Evolutionary conservation across 2,113 vertebrate species (phyloP).

Genomic region (Centropus bengalensis): DNA sequence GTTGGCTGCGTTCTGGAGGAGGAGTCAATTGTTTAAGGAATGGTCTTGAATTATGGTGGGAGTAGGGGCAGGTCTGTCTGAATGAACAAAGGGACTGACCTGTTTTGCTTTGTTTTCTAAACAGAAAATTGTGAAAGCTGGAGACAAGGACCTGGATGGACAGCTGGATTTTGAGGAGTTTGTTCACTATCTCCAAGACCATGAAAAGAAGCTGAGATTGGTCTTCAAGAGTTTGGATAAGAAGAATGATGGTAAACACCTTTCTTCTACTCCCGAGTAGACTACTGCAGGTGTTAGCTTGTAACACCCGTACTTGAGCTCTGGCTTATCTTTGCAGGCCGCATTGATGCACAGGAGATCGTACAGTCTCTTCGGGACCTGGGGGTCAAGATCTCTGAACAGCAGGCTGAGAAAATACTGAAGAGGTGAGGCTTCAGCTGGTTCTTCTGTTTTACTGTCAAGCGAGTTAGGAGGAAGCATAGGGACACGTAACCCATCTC

Average conservation of each 20-base stretch:
- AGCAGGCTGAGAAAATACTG: conserved; percentile 95
- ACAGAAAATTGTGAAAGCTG: conserved; percentile 96
- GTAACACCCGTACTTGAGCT: background rate
- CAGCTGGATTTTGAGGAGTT: conserved; percentile 97
- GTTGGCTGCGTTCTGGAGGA: background rate
- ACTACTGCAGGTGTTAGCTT: fast-evolving
- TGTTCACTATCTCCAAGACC: conserved; percentile 94
- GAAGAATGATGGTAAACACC: conserved; percentile 89
- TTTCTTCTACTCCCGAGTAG: background rate
- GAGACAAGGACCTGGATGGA: conserved; percentile 93
- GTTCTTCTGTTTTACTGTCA: background rate
- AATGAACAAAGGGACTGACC: background rate
- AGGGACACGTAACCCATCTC: background rate
- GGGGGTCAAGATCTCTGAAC: conserved; percentile 93
- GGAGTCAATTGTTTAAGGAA: background rate
- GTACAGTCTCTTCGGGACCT: conserved; percentile 93
- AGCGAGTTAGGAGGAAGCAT: background rate
- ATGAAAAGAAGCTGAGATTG: conserved; percentile 94
- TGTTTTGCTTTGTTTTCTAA: background rate
- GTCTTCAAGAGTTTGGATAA: conserved; percentile 97
- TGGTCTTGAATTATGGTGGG: background rate
- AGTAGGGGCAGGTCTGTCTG: background rate
- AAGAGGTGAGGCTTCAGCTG: conserved; percentile 81
- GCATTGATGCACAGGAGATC: conserved; percentile 93
- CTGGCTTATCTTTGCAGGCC: conserved; percentile 74